A percentile compares a stretch with the other conserved stretches of the same genome.
Evolutionary conservation across 2,888 invertebrate species (phyloP).

Genomic region (Catotricha subobsoleta): DNA sequence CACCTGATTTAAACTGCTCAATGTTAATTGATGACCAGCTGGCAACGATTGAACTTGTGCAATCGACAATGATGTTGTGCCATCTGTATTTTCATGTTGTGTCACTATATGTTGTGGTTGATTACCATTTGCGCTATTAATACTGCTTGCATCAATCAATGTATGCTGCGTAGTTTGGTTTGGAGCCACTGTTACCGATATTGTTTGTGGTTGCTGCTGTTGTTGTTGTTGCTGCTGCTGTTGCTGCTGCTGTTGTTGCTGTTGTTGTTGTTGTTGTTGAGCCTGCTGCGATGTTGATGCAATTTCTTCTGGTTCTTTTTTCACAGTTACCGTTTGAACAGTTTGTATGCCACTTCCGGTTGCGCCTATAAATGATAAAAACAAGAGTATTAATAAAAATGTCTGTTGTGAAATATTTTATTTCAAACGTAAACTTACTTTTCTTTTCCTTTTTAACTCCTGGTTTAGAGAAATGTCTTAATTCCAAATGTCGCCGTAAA

Average conservation of each 20-base stretch:
- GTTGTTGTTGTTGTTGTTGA: not conserved
- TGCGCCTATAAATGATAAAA: not conserved
- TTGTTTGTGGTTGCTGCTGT: slow-evolving; percentile 14
- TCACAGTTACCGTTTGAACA: slow-evolving; percentile 27
- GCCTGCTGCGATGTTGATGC: slow-evolving; percentile 8
- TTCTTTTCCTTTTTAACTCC: slow-evolving; percentile 30
- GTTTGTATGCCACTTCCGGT: slow-evolving; percentile 17
- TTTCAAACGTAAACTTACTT: too few relatives aligned
- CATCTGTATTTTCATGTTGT: slow-evolving; percentile 28
- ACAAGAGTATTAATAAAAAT: not conserved
- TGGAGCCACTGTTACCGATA: slow-evolving; percentile 13
- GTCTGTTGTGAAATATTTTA: too few relatives aligned
- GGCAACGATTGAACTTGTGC: slow-evolving; percentile 30
- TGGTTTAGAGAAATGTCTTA: slow-evolving; percentile 30
- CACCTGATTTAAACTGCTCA: slow-evolving; percentile 31
- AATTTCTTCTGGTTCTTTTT: slow-evolving; percentile 29
- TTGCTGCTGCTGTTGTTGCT: not conserved
- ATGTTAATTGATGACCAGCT: slow-evolving; percentile 28
- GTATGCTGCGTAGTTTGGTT: slow-evolving; percentile 6
- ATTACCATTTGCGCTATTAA: slow-evolving; percentile 10
- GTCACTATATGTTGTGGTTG: slow-evolving; percentile 24
- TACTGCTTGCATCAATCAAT: not conserved
- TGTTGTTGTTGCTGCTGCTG: too few relatives aligned
- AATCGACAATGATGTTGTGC: slow-evolving; percentile 27
- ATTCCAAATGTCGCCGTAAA: slow-evolving; percentile 36